phyloP scores from a whole-genome alignment of 2,888 invertebrate species.

The Apodemia duryi region DNA sequence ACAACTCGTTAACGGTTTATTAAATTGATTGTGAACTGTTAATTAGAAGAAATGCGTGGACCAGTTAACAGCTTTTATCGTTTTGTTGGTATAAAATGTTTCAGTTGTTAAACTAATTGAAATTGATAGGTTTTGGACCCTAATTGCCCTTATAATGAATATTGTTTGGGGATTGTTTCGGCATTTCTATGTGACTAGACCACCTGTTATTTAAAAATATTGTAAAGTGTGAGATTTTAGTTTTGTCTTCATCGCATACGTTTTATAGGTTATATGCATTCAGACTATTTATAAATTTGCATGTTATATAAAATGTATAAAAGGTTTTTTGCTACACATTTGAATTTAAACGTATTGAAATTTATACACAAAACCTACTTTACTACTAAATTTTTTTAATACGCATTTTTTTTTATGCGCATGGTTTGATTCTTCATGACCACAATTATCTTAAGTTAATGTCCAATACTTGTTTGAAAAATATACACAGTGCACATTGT shows the following conservation, averaged over 20 bases:
- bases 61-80: neutral
- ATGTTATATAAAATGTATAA: neutral
- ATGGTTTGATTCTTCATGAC: no score
- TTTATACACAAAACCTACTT: no score
- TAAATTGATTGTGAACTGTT: neutral
- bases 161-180: neutral
- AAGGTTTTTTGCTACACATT: no score
- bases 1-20: neutral
- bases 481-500: no score
- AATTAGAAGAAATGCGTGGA: neutral
- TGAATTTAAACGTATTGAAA: no score
- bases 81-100: neutral
- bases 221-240: neutral
- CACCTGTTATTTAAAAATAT: neutral
- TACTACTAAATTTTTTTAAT: no score
- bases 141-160: neutral
- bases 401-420: no score
- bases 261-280: neutral
- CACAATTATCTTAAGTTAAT: no score
- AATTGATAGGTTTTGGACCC: neutral
- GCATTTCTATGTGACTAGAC: neutral
- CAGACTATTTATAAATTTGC: neutral
- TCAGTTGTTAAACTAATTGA: neutral
- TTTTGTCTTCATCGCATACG: neutral
- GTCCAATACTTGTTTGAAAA: no score